phyloP scores from a whole-genome alignment of 2,113 vertebrate genomes.

The Progne subis region DNA sequence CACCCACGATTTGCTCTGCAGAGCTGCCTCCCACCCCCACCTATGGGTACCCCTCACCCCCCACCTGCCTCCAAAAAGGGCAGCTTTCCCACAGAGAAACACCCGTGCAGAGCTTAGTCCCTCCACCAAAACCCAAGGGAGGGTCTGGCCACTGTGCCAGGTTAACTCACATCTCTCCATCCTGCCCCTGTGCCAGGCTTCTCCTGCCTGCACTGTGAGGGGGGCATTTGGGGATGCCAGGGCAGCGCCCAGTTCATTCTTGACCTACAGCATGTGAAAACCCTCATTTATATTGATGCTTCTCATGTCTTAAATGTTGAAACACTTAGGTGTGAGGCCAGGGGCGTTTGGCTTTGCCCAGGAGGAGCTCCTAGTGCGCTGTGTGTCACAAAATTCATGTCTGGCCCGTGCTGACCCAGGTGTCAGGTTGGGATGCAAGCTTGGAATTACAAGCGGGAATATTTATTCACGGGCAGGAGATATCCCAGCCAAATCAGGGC shows the following conservation, averaged over 20 bases:
- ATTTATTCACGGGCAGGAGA: accelerated
- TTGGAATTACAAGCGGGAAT: background rate
- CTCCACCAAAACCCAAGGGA: background rate
- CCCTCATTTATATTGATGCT: accelerated
- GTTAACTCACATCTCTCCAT: background rate
- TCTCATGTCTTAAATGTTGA: accelerated
- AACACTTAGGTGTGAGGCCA: accelerated
- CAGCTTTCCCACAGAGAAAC: background rate
- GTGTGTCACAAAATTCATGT: background rate
- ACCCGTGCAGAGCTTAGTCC: accelerated
- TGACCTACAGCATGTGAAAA: background rate
- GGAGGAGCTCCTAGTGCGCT: accelerated
- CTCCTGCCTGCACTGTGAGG: background rate
- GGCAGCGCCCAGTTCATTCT: background rate
- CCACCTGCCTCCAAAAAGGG: accelerated
- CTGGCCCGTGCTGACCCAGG: accelerated
- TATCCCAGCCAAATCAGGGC: background rate
- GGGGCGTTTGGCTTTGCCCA: background rate
- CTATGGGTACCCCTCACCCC: accelerated
- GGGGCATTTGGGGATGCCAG: accelerated
- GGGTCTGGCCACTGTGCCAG: accelerated
- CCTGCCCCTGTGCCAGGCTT: background rate
- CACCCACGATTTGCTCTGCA: background rate
- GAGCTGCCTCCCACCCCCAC: background rate
- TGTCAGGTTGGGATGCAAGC: no score